Conservation (phyloP, 2,797 vertebrate genomes). For the Monodelphis domestica region DNA sequence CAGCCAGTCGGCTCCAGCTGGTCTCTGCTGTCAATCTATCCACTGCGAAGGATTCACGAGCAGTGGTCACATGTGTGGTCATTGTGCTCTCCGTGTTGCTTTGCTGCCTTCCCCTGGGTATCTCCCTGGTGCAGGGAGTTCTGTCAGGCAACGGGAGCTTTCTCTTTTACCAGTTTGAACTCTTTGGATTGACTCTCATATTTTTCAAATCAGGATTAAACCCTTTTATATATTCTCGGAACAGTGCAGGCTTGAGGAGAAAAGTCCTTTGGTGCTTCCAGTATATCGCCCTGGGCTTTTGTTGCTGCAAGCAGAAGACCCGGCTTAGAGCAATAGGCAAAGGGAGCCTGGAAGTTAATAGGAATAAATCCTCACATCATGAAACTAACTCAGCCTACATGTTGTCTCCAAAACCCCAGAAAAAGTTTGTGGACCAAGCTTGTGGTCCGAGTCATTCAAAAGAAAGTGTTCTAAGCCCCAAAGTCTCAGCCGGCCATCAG, state of each 20-base stretch:
- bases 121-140: slow-evolving; percentile 92
- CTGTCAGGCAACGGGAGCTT: slow-evolving; percentile 89
- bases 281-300: slow-evolving; percentile 88
- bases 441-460: slow-evolving; percentile 92
- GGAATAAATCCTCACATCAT: slow-evolving; percentile 98
- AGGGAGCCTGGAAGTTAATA: slow-evolving; percentile 95
- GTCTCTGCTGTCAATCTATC: slow-evolving; percentile 92
- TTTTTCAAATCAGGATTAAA: slow-evolving; percentile 98
- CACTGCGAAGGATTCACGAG: slow-evolving; percentile 94
- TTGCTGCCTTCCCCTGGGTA: slow-evolving; percentile 95
- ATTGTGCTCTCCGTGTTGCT: slow-evolving; percentile 95
- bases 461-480: slow-evolving; percentile 92
- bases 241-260: slow-evolving; percentile 94
- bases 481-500: slow-evolving; percentile 86
- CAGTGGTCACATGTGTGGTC: slow-evolving; percentile 93
- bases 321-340: slow-evolving; percentile 94
- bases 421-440: slow-evolving; percentile 94
- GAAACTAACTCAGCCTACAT: slow-evolving; percentile 97
- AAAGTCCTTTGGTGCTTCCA: slow-evolving; percentile 93
- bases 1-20: slow-evolving; percentile 89
- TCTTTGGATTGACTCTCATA: slow-evolving; percentile 95
- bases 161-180: slow-evolving; percentile 95
- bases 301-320: slow-evolving; percentile 94
- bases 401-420: slow-evolving; percentile 94
- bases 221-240: slow-evolving; percentile 97